Conservation (phyloP, 1,140 invertebrate species). For the Lepidostoma basale region DNA sequence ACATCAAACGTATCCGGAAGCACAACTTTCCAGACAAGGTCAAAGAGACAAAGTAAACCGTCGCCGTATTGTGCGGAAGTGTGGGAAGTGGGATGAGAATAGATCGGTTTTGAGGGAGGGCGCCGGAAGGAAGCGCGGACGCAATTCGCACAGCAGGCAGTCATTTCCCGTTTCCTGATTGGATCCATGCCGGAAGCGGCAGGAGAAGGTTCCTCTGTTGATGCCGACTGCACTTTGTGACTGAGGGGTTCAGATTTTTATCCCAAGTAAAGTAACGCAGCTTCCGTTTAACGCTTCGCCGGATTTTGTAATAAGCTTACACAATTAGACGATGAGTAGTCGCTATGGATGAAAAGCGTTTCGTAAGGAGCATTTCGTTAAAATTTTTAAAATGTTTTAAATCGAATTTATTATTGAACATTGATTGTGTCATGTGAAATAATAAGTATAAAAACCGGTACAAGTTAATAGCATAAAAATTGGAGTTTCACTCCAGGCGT, state of each 20-base stretch:
- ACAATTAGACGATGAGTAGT: too few relatives aligned
- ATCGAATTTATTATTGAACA: too few relatives aligned
- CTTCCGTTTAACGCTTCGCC: conserved; percentile 4
- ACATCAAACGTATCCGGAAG: neutral
- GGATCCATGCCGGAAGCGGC: conserved; percentile 40
- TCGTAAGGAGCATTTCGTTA: too few relatives aligned
- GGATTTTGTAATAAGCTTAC: neutral
- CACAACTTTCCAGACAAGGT: neutral
- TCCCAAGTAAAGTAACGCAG: neutral
- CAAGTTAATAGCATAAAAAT: too few relatives aligned
- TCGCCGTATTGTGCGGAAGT: conserved; percentile 2
- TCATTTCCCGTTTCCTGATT: conserved; percentile 46
- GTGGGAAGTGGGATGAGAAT: neutral
- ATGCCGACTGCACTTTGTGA: neutral
- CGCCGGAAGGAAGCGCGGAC: conserved; percentile 36
- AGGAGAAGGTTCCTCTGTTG: conserved; percentile 20
- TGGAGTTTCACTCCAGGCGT: too few relatives aligned
- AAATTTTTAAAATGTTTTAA: too few relatives aligned
- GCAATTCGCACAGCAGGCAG: conserved; percentile 45
- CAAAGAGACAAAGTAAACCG: neutral
- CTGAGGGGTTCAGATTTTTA: neutral
- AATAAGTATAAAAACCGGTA: too few relatives aligned
- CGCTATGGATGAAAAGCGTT: too few relatives aligned
- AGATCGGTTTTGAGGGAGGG: neutral
- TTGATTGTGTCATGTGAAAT: too few relatives aligned